Conservation (phyloP, 1,140 invertebrate genomes). For the Coenobita brevimanus region DNA sequence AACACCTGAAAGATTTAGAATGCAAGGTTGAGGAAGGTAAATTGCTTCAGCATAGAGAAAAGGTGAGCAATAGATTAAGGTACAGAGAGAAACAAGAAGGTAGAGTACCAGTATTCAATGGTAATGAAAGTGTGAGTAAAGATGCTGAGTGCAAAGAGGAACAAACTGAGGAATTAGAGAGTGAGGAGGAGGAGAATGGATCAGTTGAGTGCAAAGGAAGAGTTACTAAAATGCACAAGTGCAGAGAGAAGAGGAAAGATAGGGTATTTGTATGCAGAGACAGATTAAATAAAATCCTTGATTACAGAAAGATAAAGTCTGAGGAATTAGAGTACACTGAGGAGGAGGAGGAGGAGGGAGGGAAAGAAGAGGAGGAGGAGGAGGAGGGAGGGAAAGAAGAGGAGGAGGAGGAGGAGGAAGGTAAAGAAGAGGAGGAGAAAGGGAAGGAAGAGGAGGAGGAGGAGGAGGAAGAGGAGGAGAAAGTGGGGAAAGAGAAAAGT, state of each 20-base stretch:
- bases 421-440: not conserved
- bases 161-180: too few relatives aligned
- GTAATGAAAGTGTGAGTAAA: too few relatives aligned
- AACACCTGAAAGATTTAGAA: too few relatives aligned
- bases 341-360: slow-evolving; percentile 1
- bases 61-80: too few relatives aligned
- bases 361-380: not conserved
- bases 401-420: not conserved
- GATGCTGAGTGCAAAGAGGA: too few relatives aligned
- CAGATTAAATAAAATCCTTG: not conserved
- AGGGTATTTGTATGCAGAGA: not conserved
- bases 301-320: not conserved
- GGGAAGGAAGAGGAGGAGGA: not conserved
- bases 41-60: too few relatives aligned
- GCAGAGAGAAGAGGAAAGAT: slow-evolving; percentile 2
- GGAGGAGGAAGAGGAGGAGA: not conserved
- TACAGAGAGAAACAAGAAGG: too few relatives aligned
- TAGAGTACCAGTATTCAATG: too few relatives aligned
- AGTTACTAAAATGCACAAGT: too few relatives aligned
- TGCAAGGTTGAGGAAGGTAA: too few relatives aligned
- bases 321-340: not conserved
- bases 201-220: too few relatives aligned
- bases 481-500: not conserved
- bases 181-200: too few relatives aligned
- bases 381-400: not conserved